These are phyloP conservation scores for Hypsibius dujardini DNA, from an alignment of 1,140 invertebrate species.

Conservation along the genomic window DNA sequence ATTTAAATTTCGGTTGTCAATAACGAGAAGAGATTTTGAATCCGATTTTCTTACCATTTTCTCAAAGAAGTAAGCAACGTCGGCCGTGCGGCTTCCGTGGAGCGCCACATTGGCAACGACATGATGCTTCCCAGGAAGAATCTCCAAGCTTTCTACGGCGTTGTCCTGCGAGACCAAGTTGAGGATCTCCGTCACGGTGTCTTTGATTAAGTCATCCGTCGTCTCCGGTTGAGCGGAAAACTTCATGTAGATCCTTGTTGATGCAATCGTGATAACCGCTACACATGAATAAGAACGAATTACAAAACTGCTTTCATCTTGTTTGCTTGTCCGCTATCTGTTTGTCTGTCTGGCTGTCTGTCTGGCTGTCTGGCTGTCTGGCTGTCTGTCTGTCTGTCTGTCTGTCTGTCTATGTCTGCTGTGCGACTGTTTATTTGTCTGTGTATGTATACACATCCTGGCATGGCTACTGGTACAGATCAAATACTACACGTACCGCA, in stretches of 20 bases:
- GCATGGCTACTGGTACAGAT: too few relatives aligned
- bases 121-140: background rate
- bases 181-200: background rate
- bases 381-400: constrained; percentile 17
- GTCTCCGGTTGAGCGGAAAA: background rate
- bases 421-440: too few relatives aligned
- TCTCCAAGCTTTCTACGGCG: background rate
- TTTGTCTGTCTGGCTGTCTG: too few relatives aligned
- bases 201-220: background rate
- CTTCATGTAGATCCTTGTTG: background rate
- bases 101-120: background rate
- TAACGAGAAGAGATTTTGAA: background rate
- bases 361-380: too few relatives aligned
- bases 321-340: too few relatives aligned
- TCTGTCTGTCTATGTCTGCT: background rate
- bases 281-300: background rate
- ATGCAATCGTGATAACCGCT: background rate
- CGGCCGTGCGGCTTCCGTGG: background rate
- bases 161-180: background rate
- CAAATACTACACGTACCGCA: constrained; percentile 13
- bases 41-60: constrained; percentile 12
- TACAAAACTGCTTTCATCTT: background rate
- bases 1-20: background rate
- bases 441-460: too few relatives aligned
- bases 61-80: constrained; percentile 11